Base-by-base conservation (phyloP, 1,140 invertebrate species). In the Antheraea pernyi region DNA sequence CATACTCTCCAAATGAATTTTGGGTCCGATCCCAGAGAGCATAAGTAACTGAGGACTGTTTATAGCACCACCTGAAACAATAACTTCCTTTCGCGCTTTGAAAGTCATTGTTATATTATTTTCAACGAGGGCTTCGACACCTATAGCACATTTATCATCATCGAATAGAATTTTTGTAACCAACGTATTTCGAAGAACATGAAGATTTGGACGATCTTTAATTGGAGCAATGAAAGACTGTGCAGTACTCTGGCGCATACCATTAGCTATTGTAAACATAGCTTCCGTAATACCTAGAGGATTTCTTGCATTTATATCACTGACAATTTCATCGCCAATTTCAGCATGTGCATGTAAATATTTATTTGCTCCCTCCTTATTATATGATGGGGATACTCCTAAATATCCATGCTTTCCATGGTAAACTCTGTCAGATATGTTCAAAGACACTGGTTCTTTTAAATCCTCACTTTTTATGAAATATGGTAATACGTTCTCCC, bases 401-500 rank as follows among this genome's bases (percentile, higher is more conserved):
- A 60, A 60, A 19, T 60, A 60, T 19, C 59, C 59, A n/a, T 60
- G 5, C 10, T 9, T n/a, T 19, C 18, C 16, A 60, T 60, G 59
- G n/a, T 19, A 22, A 7, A 10, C 6, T 60, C 22, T 60, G 16
- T 60, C 18, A 60, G 22, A 11, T 10, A 1, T 19, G n/a, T 60
- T 60, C 19, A 60, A 22, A 60, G 11, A 42, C 39, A 11, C 39
- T 11, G 39, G 39, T 42, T 42, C 39, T 42, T 42, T 8, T 42
- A 42, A 42, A 42, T 42, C 39, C 68, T 80, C 78, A 19, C 70
- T 78, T 67, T 76, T 78, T 3, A 59, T 78, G 39, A 80, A 78
- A 65, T 73, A 72, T 30, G 39, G 63, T n/a, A 80, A 81, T 7
- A 95, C 93, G 30, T 96, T 95, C 3, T 96, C 93, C 86, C 96